Percentiles rank a stretch among this genome's conserved stretches.
phyloP scores from a whole-genome alignment of 2,888 invertebrate genomes.

The Netelia fuscicornis region DNA sequence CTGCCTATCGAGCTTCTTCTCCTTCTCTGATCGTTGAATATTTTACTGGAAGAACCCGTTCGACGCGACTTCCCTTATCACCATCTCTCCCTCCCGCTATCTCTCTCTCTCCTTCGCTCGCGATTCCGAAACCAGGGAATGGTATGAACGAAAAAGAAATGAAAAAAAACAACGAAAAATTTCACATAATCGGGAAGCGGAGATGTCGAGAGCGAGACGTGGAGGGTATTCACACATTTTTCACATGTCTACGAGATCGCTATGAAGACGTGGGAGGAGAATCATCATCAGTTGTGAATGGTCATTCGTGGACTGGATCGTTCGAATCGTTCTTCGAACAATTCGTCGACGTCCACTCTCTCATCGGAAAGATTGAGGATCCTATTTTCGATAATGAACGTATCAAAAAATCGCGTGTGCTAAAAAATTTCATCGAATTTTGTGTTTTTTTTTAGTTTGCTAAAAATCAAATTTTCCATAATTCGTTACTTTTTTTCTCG shows the following conservation, averaged over 20 bases:
- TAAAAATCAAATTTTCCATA: neutral
- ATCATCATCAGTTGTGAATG: conserved; percentile 26
- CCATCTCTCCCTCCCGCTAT: neutral
- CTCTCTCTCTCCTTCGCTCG: neutral
- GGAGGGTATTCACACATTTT: neutral
- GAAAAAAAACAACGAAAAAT: conserved; percentile 12
- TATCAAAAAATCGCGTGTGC: too few relatives aligned
- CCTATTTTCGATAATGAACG: neutral
- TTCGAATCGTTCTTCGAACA: conserved; percentile 25
- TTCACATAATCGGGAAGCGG: conserved; percentile 36
- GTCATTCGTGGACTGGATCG: neutral
- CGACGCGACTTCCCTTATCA: conserved; percentile 46
- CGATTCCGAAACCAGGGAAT: neutral
- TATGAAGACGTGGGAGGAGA: conserved; percentile 9
- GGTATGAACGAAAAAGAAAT: conserved; percentile 11
- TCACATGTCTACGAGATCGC: neutral
- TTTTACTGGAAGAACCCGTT: conserved; percentile 16
- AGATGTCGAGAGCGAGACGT: neutral
- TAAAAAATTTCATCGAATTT: too few relatives aligned
- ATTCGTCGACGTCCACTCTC: neutral
- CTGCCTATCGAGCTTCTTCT: neutral
- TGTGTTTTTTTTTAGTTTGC: too few relatives aligned
- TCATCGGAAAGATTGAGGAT: neutral
- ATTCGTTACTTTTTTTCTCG: neutral
- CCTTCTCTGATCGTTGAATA: conserved; percentile 24